Conservation (phyloP, 2,888 invertebrate genomes). For the Lordiphosa fenestrarum region DNA sequence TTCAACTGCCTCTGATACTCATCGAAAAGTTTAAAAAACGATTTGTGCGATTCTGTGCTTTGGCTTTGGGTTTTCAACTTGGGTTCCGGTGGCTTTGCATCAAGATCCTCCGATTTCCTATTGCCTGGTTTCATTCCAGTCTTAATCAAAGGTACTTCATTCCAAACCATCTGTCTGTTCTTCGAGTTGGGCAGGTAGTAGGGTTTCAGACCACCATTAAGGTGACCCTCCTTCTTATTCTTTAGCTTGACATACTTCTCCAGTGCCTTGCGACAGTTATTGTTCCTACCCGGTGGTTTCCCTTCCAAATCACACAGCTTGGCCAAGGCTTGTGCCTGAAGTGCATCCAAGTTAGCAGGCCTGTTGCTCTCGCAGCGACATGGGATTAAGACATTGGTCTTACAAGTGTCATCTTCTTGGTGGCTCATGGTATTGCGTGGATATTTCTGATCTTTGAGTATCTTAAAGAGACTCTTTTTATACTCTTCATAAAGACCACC, state of each 20-base stretch:
- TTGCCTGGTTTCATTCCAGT: not conserved
- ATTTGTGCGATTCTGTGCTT: constrained; percentile 1
- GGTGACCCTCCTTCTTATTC: constrained; percentile 18
- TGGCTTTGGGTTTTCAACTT: constrained; percentile 2
- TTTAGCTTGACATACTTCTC: constrained; percentile 9
- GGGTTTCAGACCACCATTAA: constrained; percentile 42
- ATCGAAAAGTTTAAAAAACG: constrained; percentile 21
- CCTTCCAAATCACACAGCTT: not conserved
- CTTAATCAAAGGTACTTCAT: constrained; percentile 46
- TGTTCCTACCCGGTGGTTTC: not conserved
- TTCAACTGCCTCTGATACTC: constrained; percentile 54
- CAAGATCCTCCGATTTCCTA: constrained; percentile 2
- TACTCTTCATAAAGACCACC: constrained; percentile 65
- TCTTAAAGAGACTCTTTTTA: constrained; percentile 40
- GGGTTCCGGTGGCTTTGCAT: not conserved
- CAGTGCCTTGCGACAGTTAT: constrained; percentile 11
- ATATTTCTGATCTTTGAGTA: constrained; percentile 28
- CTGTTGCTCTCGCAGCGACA: constrained; percentile 25
- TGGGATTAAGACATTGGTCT: constrained; percentile 1
- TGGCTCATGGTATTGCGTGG: constrained; percentile 3
- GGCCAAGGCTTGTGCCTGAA: not conserved
- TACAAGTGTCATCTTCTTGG: constrained; percentile 6
- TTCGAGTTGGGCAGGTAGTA: constrained; percentile 51
- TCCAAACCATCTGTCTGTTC: constrained; percentile 48
- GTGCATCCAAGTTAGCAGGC: constrained; percentile 1